Percentiles rank a stretch among this genome's conserved stretches.
Evolutionary conservation across 2,888 invertebrate species (phyloP).

Genomic region (Parnassius mnemosyne): DNA sequence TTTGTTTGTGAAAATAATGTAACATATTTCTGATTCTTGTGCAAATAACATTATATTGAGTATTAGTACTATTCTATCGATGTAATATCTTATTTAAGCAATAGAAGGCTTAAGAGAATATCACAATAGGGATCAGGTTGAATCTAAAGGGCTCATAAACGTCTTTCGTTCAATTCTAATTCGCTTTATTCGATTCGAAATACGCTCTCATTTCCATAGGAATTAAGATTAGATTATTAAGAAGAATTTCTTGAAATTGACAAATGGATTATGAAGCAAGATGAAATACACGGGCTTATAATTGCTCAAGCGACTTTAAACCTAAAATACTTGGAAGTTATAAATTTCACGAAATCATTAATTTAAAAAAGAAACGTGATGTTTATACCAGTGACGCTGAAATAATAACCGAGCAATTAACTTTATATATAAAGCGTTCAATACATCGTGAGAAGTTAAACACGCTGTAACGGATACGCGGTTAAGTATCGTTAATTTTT

Average conservation of each 20-base stretch:
- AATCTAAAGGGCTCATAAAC: no score
- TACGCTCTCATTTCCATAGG: background rate
- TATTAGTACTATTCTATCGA: no score
- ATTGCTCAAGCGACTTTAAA: constrained; percentile 1
- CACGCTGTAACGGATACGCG: constrained; percentile 39
- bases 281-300: constrained; percentile 5
- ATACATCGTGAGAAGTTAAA: constrained; percentile 45
- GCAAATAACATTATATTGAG: no score
- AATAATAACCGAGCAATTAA: constrained; percentile 16
- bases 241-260: background rate
- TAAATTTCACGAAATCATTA: background rate
- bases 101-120: no score
- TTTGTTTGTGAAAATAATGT: no score
- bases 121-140: no score
- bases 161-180: no score
- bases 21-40: no score
- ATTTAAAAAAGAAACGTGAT: constrained; percentile 11
- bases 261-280: constrained; percentile 3
- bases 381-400: constrained; percentile 5
- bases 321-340: constrained; percentile 4
- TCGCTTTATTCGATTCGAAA: no score
- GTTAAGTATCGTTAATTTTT: constrained; percentile 40
- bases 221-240: background rate
- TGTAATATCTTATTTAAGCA: no score
- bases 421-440: constrained; percentile 36